phyloP scores from a whole-genome alignment of 2,797 vertebrate genomes.

The Novumbra hubbsi region DNA sequence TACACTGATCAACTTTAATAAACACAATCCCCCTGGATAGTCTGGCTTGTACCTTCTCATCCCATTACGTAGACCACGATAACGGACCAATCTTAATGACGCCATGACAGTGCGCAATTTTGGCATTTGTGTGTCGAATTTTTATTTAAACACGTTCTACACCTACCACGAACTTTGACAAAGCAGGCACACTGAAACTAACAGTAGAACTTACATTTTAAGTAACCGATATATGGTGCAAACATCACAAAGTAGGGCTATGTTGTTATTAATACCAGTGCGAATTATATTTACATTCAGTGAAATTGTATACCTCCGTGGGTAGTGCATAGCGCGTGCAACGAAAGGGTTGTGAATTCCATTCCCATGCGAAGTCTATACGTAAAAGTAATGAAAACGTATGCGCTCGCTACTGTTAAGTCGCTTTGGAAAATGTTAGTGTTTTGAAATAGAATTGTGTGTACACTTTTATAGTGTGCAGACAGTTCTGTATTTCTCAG shows the following conservation, averaged over 20 bases:
- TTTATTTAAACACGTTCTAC: neutral
- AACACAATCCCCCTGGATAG: slow-evolving; percentile 10
- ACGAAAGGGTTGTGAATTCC: too few species aligned
- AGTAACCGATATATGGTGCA: neutral
- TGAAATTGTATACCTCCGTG: too few species aligned
- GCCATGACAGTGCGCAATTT: slow-evolving; percentile 14
- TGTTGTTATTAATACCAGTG: neutral
- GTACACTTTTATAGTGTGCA: neutral
- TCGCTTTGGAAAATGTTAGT: neutral
- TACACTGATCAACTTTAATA: slow-evolving; percentile 11
- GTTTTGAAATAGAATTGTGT: neutral
- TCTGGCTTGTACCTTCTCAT: neutral
- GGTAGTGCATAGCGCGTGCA: too few species aligned
- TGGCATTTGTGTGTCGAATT: neutral
- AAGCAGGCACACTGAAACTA: neutral
- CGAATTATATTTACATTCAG: neutral
- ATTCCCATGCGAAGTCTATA: too few species aligned
- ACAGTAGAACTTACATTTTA: neutral
- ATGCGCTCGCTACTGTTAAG: neutral
- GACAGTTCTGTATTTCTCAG: neutral
- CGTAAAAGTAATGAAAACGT: too few species aligned
- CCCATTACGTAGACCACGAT: slow-evolving; percentile 27
- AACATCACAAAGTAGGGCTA: neutral
- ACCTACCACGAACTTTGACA: neutral
- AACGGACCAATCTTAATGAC: slow-evolving; percentile 14